Evolutionary conservation across 1,140 invertebrate species (phyloP).

Genomic region (Hylaeus anthracinus): DNA sequence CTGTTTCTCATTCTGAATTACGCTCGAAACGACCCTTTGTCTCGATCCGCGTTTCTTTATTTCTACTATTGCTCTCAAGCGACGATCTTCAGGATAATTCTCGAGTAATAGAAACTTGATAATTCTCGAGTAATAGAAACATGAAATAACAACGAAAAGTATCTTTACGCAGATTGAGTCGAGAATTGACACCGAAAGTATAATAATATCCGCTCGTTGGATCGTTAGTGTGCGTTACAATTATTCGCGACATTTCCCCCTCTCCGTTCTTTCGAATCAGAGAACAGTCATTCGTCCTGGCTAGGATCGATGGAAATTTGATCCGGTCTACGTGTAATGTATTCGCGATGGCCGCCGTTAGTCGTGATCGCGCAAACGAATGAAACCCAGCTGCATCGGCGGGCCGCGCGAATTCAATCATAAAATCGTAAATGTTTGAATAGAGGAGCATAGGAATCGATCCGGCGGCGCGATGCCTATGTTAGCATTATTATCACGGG

Average conservation of each 20-base stretch:
- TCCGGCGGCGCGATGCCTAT: neutral
- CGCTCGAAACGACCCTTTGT: no score
- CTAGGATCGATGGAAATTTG: slow-evolving; percentile 6
- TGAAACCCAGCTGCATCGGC: neutral
- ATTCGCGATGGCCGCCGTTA: slow-evolving; percentile 42
- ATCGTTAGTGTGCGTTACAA: neutral
- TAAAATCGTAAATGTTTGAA: slow-evolving; percentile 52
- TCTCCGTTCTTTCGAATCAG: neutral
- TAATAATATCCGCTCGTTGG: neutral
- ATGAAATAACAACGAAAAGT: no score
- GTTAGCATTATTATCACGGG: slow-evolving; percentile 17
- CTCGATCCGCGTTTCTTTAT: no score
- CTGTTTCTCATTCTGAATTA: no score
- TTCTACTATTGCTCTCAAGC: no score
- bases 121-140: no score
- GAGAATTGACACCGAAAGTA: no score
- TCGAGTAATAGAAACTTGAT: no score
- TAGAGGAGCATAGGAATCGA: slow-evolving; percentile 27
- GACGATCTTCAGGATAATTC: no score
- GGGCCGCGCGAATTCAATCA: slow-evolving; percentile 33
- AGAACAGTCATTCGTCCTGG: neutral
- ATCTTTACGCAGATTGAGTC: no score
- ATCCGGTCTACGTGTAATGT: slow-evolving; percentile 36
- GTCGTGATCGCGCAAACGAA: slow-evolving; percentile 37
- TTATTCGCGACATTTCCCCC: neutral